A percentile compares a stretch with the other conserved stretches of the same genome.
Evolutionary conservation across 2,888 invertebrate genomes (phyloP).

Genomic region (Pollenia amentaria): DNA sequence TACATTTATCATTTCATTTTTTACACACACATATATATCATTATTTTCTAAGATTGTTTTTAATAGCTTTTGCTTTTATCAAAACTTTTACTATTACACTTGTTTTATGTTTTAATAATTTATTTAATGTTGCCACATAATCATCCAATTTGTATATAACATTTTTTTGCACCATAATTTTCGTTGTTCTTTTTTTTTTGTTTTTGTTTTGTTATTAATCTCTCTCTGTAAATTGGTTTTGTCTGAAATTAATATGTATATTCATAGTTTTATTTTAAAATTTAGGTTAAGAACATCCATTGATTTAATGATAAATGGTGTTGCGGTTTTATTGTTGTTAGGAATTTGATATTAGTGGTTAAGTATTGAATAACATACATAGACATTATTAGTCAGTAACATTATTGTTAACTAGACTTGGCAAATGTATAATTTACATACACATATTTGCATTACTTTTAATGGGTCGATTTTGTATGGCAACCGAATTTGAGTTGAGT

Average conservation of each 20-base stretch:
- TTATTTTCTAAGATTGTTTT: background rate
- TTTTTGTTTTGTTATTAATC: background rate
- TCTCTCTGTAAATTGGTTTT: background rate
- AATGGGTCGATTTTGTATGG: too few relatives aligned
- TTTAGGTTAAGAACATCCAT: constrained; percentile 41
- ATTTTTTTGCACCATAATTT: constrained; percentile 7
- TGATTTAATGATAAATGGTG: constrained; percentile 19
- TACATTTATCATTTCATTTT: constrained; percentile 7
- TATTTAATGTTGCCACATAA: background rate
- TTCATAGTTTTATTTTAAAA: constrained; percentile 15
- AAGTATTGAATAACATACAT: background rate
- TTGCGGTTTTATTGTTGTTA: constrained; percentile 51
- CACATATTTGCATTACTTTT: too few relatives aligned
- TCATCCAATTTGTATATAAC: background rate
- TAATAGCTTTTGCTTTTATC: background rate
- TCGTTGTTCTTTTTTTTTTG: background rate
- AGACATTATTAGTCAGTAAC: too few relatives aligned
- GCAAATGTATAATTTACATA: too few relatives aligned
- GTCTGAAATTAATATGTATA: constrained; percentile 9
- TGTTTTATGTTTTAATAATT: constrained; percentile 9
- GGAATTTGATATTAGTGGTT: constrained; percentile 30
- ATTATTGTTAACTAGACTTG: too few relatives aligned
- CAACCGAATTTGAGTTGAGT: too few relatives aligned
- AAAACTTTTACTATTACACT: background rate
- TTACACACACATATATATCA: background rate